These are phyloP conservation scores for Tichodroma muraria DNA, from an alignment of 2,113 vertebrate genomes.

Conservation along the genomic window DNA sequence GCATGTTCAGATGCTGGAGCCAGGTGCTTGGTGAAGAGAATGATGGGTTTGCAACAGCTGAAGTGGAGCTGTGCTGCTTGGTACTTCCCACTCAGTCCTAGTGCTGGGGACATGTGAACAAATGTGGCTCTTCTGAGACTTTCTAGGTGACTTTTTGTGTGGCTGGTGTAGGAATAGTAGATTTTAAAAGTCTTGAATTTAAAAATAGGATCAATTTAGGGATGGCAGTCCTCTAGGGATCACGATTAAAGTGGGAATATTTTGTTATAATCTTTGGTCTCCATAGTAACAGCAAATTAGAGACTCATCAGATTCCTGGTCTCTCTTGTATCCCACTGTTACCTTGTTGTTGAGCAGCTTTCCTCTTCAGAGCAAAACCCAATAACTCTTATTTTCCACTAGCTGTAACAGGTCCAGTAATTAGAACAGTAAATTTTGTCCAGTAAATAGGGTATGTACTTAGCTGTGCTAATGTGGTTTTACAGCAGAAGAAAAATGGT, in stretches of 20 bases:
- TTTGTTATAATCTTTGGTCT: slow-evolving; percentile 16
- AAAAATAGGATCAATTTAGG: background rate
- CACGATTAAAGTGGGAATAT: background rate
- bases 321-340: background rate
- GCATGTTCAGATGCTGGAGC: accelerated
- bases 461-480: slow-evolving; percentile 17
- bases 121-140: background rate
- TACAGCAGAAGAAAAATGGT: slow-evolving; percentile 19
- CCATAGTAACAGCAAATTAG: slow-evolving; percentile 35
- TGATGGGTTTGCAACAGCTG: background rate
- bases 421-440: slow-evolving; percentile 55
- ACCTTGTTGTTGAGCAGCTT: slow-evolving; percentile 2
- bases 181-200: background rate
- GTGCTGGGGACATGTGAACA: accelerated
- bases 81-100: background rate
- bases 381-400: slow-evolving; percentile 38
- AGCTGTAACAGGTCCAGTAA: slow-evolving; percentile 26
- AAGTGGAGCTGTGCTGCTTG: background rate
- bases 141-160: background rate
- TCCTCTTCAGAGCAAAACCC: background rate
- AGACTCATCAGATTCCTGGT: background rate
- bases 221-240: background rate
- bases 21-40: background rate
- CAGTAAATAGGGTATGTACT: background rate
- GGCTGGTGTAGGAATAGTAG: background rate